A percentile compares a stretch with the other conserved stretches of the same genome.
phyloP scores from a whole-genome alignment of 2,888 invertebrate species.

The Malthinus flaveolus region DNA sequence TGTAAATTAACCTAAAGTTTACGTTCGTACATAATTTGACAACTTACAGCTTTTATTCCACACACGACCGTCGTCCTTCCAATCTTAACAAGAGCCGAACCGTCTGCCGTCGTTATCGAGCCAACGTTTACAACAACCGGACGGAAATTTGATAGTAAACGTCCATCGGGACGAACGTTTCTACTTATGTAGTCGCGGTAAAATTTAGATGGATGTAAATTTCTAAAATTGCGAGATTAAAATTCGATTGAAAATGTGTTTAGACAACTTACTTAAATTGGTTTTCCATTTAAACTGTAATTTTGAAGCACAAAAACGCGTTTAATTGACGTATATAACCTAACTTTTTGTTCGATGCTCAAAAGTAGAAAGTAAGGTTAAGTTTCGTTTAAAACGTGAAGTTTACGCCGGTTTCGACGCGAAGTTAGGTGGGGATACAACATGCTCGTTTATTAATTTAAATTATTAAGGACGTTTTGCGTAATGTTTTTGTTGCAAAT shows the following conservation, averaged over 20 bases:
- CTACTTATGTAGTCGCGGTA: conserved; percentile 73
- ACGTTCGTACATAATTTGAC: neutral
- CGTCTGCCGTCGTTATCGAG: conserved; percentile 68
- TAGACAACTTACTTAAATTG: conserved; percentile 47
- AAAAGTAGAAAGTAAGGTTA: no score
- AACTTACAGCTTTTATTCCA: conserved; percentile 79
- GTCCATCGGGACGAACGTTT: conserved; percentile 75
- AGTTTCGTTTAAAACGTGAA: neutral
- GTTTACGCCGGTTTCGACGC: neutral
- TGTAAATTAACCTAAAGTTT: conserved; percentile 44
- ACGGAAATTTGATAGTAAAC: conserved; percentile 72
- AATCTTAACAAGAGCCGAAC: conserved; percentile 76
- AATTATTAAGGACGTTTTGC: neutral
- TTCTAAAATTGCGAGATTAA: conserved; percentile 56
- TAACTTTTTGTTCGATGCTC: no score
- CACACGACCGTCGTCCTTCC: conserved; percentile 84
- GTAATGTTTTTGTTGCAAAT: no score
- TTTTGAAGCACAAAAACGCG: neutral
- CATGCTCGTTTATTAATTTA: neutral
- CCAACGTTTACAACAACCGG: conserved; percentile 66
- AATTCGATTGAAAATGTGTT: neutral
- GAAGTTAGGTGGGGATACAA: neutral
- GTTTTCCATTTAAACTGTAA: conserved; percentile 40
- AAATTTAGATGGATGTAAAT: conserved; percentile 76
- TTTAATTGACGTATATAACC: no score